Evolutionary conservation across 2,888 invertebrate species (phyloP).

Genomic region (Diaphora mendica): DNA sequence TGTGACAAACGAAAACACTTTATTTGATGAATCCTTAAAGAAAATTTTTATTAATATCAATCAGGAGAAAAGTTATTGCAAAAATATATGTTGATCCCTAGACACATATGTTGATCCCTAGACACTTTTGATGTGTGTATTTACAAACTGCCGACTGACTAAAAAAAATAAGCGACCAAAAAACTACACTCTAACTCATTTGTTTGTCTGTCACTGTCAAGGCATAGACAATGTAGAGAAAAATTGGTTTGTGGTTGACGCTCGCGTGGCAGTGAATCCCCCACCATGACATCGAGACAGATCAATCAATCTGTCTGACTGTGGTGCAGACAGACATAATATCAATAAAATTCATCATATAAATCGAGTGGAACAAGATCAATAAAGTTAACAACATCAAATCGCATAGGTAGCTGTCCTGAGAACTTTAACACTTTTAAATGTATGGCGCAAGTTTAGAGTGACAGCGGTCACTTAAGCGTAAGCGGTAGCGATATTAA

Average conservation of each 20-base stretch:
- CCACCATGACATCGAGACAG: neutral
- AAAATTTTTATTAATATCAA: too few species aligned
- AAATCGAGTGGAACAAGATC: slow-evolving; percentile 34
- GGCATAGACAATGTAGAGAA: neutral
- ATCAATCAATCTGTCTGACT: slow-evolving; percentile 18
- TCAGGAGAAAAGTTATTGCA: too few species aligned
- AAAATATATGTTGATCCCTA: too few species aligned
- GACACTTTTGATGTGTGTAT: too few species aligned
- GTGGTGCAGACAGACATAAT: slow-evolving; percentile 18
- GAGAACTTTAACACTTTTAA: slow-evolving; percentile 52
- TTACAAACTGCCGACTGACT: neutral
- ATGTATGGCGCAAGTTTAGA: slow-evolving; percentile 28
- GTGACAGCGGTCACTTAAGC: slow-evolving; percentile 24
- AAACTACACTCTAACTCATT: neutral
- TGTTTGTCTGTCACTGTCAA: neutral
- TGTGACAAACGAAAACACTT: too few species aligned
- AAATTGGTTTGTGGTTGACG: neutral
- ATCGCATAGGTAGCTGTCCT: slow-evolving; percentile 36
- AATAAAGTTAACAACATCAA: slow-evolving; percentile 47
- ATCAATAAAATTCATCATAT: slow-evolving; percentile 41
- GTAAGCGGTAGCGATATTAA: slow-evolving; percentile 1
- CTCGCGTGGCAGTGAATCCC: neutral
- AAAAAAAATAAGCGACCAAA: neutral
- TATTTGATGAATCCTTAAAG: too few species aligned
- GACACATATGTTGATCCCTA: too few species aligned